Evolutionary conservation across 1,140 invertebrate species (phyloP).

Genomic region (Spodoptera frugiperda): DNA sequence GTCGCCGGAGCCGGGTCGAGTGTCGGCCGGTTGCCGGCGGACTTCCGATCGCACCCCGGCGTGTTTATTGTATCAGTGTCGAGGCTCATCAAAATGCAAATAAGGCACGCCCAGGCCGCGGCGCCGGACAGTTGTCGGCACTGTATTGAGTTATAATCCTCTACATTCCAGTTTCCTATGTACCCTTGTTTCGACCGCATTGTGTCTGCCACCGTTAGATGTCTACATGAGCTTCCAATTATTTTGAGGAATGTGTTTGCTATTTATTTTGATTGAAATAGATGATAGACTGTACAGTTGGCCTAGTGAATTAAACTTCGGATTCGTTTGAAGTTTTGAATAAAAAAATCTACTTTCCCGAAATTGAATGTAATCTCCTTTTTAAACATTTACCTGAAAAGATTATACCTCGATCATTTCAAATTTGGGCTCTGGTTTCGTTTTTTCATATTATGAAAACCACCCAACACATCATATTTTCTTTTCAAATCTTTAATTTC

Average conservation of each 20-base stretch:
- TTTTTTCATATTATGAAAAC: too few relatives aligned
- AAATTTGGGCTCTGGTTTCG: too few relatives aligned
- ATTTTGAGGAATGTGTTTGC: conserved; percentile 4
- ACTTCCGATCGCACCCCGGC: conserved; percentile 59
- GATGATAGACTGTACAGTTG: too few relatives aligned
- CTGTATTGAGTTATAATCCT: conserved; percentile 77
- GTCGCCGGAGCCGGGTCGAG: conserved; percentile 57
- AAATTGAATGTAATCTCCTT: too few relatives aligned
- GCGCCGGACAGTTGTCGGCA: conserved; percentile 73
- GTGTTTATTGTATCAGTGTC: conserved; percentile 83
- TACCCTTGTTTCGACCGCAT: conserved; percentile 39
- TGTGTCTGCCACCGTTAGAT: conserved; percentile 40
- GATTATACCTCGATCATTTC: too few relatives aligned
- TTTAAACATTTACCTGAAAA: too few relatives aligned
- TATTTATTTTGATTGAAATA: not conserved
- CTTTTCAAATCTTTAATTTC: too few relatives aligned
- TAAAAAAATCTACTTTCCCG: too few relatives aligned
- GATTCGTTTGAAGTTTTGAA: too few relatives aligned
- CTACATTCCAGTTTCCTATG: conserved; percentile 42
- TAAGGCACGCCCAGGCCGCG: conserved; percentile 66
- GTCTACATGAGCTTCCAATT: conserved; percentile 7
- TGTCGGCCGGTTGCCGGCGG: conserved; percentile 52
- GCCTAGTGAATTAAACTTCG: too few relatives aligned
- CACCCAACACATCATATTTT: too few relatives aligned
- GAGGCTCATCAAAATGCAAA: conserved; percentile 83